A percentile compares a stretch with the other conserved stretches of the same genome.
Conservation (phyloP, 2,113 vertebrate species). For the Megaptera novaeangliae region DNA sequence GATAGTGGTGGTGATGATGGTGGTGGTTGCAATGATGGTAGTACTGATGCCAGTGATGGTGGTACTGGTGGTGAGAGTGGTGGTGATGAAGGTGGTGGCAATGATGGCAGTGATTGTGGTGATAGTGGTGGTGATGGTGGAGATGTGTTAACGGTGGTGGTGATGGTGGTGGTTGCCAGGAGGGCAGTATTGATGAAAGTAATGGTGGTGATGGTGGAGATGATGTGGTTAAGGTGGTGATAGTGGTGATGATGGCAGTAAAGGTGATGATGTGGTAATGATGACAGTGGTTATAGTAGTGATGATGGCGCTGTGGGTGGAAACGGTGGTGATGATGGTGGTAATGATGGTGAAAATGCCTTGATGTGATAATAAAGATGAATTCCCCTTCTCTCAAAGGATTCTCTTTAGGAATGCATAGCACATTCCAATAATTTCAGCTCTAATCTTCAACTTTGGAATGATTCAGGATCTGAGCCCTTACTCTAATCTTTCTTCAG, state of each 20-base stretch:
- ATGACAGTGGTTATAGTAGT: too few relatives aligned
- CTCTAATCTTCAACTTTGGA: background rate
- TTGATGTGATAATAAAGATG: background rate
- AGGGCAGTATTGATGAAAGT: background rate
- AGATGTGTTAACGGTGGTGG: background rate
- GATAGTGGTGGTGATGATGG: too few relatives aligned
- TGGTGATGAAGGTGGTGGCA: background rate
- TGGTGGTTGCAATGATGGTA: background rate
- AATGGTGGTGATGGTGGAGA: background rate
- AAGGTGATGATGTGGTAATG: background rate
- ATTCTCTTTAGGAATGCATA: slow-evolving; percentile 9
- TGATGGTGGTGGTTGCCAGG: too few relatives aligned
- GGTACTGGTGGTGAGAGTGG: too few relatives aligned
- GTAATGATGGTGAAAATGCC: background rate
- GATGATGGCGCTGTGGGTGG: background rate
- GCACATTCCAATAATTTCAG: background rate
- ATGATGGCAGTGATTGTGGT: background rate
- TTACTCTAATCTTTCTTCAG: background rate
- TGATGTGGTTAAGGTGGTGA: background rate
- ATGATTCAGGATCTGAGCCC: background rate
- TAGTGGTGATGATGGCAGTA: background rate
- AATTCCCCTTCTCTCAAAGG: background rate
- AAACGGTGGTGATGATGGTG: background rate
- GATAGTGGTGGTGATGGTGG: background rate
- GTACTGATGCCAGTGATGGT: background rate